phyloP scores from a whole-genome alignment of 2,797 vertebrate species.

The Aeoliscus strigatus region DNA sequence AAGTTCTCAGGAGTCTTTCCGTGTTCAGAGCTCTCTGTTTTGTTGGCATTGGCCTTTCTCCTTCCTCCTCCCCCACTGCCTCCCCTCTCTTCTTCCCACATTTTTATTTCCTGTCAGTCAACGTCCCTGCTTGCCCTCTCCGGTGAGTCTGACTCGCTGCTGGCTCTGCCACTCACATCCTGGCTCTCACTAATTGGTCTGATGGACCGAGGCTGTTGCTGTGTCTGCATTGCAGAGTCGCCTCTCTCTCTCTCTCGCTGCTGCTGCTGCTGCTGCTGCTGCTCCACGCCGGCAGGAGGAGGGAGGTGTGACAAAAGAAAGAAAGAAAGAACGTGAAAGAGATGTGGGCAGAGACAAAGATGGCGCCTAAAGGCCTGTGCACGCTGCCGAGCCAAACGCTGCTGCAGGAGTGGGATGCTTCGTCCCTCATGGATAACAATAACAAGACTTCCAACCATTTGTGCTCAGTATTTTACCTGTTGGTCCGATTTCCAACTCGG shows the following conservation, averaged over 20 bases:
- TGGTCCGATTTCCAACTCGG: conserved; percentile 45
- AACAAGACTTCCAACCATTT: conserved; percentile 45
- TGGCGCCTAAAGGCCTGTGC: conserved; percentile 29
- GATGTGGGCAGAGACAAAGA: conserved; percentile 40
- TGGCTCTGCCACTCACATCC: conserved; percentile 63
- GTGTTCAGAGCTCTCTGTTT: conserved; percentile 36
- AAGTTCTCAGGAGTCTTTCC: conserved; percentile 32
- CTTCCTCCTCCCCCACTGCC: conserved; percentile 10
- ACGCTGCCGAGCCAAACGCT: conserved; percentile 35
- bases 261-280: too few relatives aligned
- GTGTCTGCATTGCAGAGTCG: conserved; percentile 76
- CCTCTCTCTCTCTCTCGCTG: conserved; percentile 58
- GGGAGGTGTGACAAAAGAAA: conserved; percentile 19
- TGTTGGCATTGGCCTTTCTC: conserved; percentile 33
- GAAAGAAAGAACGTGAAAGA: conserved; percentile 17
- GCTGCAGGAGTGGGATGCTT: conserved; percentile 28
- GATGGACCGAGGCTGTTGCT: conserved; percentile 68
- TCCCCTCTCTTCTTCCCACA: conserved; percentile 11
- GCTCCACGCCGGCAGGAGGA: conserved; percentile 32
- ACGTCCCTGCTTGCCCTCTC: conserved; percentile 31
- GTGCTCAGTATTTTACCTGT: conserved; percentile 38
- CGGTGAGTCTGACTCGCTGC: conserved; percentile 58
- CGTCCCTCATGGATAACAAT: conserved; percentile 36
- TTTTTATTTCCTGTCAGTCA: conserved; percentile 53
- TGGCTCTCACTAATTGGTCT: conserved; percentile 67